Base-by-base conservation (phyloP, 2,113 vertebrate species). In the Cisticola juncidis region DNA sequence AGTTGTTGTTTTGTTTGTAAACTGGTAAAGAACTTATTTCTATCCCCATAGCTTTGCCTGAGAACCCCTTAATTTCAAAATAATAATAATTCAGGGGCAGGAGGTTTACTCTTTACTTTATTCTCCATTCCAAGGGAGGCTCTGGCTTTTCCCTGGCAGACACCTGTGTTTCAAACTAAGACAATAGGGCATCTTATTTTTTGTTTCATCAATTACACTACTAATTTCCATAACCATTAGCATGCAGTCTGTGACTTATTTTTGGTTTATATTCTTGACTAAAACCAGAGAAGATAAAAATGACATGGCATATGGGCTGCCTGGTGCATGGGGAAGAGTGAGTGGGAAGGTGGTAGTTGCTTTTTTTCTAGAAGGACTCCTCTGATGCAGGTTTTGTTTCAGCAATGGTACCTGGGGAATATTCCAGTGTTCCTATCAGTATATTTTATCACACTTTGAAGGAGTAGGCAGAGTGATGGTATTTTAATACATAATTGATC, bases 401-500 rank as follows among this genome's bases (percentile, higher is more conserved):
- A 78, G 65, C 65, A 6, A 0, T 66, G 47, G 69, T 70, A 92
- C 62, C 71, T 90, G 62, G 21, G 45, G 92, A 95, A n/a, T 31
- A 16, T 61, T 61, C 14, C 51, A 69, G 57, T 78, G 42, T 76
- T 95, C 57, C 45, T 48, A 88, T 85, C 53, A 48, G 50, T 74
- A 51, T 84, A 42, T 87, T 87, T 82, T 83, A 60, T 65, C 76
- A 38, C 77, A 28, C 54, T 94, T 92, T 60, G 29, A 68, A 89
- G 64, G 47, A 86, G 62, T 29, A 95, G 91, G 76, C 77, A 92
- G 83, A 83, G 72, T 77, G 70, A 88, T 94, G 87, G 60, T 40
- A 78, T 95, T 95, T 92, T 95, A 96, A 92, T 94, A 86, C 42
- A 90, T 71, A 88, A 81, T 87, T 93, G 90, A 92, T 95, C 79